Evolutionary conservation across 2,113 vertebrate species (phyloP), one percentile per base, ranked within the genome.

Genomic region (Psophia crepitans): DNA sequence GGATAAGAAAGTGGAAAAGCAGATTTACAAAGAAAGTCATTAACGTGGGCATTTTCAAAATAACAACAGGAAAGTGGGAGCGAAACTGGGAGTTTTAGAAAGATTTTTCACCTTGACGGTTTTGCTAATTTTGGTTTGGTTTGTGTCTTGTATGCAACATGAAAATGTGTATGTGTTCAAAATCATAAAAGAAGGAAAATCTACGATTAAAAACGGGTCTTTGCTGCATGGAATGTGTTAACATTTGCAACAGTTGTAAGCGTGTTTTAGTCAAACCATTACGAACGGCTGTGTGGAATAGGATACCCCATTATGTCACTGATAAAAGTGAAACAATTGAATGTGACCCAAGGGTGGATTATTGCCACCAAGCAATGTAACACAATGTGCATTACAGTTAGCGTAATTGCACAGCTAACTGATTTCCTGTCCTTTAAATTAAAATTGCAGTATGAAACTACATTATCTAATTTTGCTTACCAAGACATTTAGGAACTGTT

Each of bases 381-480:
- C 84, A 63, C 78, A 87, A 83, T 96, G 91, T 96, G 91, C 91
- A 39, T 90, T 97, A 16, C 93, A 96, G 93, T 91, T 63, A 56
- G 64, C 33, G 5, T 93, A 95, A 96, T 95, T 96, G 94, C 89
- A 90, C 91, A 90, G 89, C 95, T 95, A 96, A 96, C 95, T 97
- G 97, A 96, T 97, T 97, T 92, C 53, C 41, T 24, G 87, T 89
- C 70, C 91, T 87, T 96, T 95, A 96, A 96, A 95, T 95, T 96
- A 96, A 95, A 95, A 92, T 85, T 97, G 84, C 66, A n/a, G 57
- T 93, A 95, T 92, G 87, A 96, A 97, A 61, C 86, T 91, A 89
- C 74, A 80, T 93, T 87, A 79, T 92, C 93, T 97, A 96, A 94
- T 97, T 97, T 94, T 95, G 95, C 96, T 97, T 97, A 95, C 86